A percentile compares a stretch with the other conserved stretches of the same genome.
These are phyloP conservation scores for Trididemnum miniatum DNA, from an alignment of 23 tunicate genomes.

Conservation along the genomic window DNA sequence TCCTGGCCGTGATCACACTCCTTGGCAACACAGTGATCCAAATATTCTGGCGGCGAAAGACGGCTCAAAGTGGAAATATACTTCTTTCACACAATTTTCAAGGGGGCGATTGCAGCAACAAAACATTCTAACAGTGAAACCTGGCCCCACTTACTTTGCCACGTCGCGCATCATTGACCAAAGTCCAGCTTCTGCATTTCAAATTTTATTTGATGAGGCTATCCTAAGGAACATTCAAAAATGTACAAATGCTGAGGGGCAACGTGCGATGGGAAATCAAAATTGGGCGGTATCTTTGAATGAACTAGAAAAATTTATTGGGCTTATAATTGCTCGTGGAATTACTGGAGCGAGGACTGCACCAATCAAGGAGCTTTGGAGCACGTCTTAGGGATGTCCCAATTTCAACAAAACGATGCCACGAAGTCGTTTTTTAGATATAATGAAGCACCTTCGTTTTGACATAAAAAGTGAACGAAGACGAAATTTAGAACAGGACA, in stretches of 20 bases:
- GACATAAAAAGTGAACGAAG: neutral
- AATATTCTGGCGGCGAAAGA: slow-evolving; percentile 25
- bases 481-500: neutral
- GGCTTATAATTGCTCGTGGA: no score
- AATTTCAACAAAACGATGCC: neutral
- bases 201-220: slow-evolving; percentile 19
- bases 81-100: slow-evolving; percentile 13
- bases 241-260: slow-evolving; percentile 21
- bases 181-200: slow-evolving; percentile 33
- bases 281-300: slow-evolving; percentile 2
- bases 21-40: neutral
- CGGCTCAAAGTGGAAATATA: slow-evolving; percentile 32
- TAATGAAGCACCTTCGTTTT: neutral
- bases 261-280: slow-evolving; percentile 9
- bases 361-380: no score
- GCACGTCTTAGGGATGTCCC: neutral
- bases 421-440: neutral
- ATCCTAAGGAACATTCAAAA: slow-evolving; percentile 23
- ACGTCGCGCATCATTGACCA: slow-evolving; percentile 17
- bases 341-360: no score
- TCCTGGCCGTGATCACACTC: slow-evolving; percentile 3
- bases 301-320: slow-evolving; percentile 23
- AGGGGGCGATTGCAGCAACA: neutral
- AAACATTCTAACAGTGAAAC: slow-evolving; percentile 26
- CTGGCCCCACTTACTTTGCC: slow-evolving; percentile 24